Conservation (phyloP, 2,888 invertebrate genomes). For the Dimorphilus gyrociliatus region DNA sequence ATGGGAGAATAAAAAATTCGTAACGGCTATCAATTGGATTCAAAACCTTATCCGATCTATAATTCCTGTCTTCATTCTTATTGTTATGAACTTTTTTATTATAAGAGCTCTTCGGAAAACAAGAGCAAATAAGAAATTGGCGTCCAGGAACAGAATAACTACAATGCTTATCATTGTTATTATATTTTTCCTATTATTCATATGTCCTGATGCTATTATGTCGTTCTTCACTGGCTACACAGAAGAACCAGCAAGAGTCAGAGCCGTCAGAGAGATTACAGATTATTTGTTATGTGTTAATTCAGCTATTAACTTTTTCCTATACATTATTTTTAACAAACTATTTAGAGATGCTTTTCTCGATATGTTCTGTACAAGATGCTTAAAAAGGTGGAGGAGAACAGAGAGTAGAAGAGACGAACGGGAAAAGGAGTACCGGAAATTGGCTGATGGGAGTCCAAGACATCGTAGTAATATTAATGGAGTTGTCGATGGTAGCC, state of each 20-base stretch:
- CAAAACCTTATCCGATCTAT: slow-evolving; percentile 15
- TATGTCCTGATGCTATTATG: slow-evolving; percentile 34
- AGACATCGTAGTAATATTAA: no score
- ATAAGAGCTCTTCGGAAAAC: slow-evolving; percentile 14
- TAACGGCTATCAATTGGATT: slow-evolving; percentile 11
- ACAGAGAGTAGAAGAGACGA: no score
- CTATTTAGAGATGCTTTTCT: slow-evolving; percentile 26
- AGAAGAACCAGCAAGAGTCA: slow-evolving; percentile 24
- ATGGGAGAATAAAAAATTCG: slow-evolving; percentile 11
- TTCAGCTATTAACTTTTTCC: slow-evolving; percentile 31
- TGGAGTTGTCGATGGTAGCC: no score
- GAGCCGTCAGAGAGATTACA: slow-evolving; percentile 32
- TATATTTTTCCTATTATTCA: slow-evolving; percentile 30
- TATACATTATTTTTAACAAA: slow-evolving; percentile 30
- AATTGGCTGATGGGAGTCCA: no score
- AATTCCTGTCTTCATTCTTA: slow-evolving; percentile 14
- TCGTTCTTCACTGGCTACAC: slow-evolving; percentile 33
- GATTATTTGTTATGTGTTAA: slow-evolving; percentile 31
- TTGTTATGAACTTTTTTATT: slow-evolving; percentile 14
- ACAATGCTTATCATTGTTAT: slow-evolving; percentile 32
- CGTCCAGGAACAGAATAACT: slow-evolving; percentile 30
- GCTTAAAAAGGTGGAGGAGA: slow-evolving; percentile 3
- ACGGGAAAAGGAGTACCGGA: no score
- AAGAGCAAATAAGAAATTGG: slow-evolving; percentile 15
- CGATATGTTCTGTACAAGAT: slow-evolving; percentile 16